Evolutionary conservation across 1,140 invertebrate species (phyloP).

Genomic region (Saccostrea echinata): DNA sequence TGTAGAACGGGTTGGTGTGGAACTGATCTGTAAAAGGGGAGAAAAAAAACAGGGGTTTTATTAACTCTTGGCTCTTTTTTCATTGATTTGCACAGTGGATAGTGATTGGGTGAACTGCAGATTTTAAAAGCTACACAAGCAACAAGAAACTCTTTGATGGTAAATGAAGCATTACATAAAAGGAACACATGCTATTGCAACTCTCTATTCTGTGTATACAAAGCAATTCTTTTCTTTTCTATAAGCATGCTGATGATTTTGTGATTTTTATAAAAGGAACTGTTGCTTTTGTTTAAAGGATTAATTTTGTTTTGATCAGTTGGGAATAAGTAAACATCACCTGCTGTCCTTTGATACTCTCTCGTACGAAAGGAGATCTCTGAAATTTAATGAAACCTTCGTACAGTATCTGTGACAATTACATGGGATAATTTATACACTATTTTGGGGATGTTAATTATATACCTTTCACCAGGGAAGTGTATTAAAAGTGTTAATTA

Average conservation of each 20-base stretch:
- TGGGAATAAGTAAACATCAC: conserved; percentile 48
- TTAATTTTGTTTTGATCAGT: conserved; percentile 9
- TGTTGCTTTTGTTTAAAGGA: background rate
- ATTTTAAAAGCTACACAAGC: conserved; percentile 27
- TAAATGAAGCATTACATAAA: conserved; percentile 15
- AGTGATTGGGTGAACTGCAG: background rate
- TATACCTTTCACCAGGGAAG: background rate
- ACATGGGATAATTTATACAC: background rate
- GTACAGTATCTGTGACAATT: conserved; percentile 25
- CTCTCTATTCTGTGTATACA: background rate
- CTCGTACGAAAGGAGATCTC: conserved; percentile 58
- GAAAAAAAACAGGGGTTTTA: too few relatives aligned
- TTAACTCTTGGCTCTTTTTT: background rate
- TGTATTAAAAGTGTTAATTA: background rate
- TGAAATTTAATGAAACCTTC: conserved; percentile 58
- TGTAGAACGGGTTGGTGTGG: conserved; percentile 70
- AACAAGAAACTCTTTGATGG: background rate
- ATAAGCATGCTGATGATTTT: background rate
- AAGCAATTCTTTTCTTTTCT: conserved; percentile 12
- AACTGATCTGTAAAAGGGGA: conserved; percentile 64
- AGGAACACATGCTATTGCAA: background rate
- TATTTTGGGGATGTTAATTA: background rate
- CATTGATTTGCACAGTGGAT: background rate
- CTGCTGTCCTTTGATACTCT: conserved; percentile 58
- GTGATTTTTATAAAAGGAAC: background rate